Evolutionary conservation across 1,140 invertebrate genomes (phyloP).

Genomic region (Drosophila mayri): DNA sequence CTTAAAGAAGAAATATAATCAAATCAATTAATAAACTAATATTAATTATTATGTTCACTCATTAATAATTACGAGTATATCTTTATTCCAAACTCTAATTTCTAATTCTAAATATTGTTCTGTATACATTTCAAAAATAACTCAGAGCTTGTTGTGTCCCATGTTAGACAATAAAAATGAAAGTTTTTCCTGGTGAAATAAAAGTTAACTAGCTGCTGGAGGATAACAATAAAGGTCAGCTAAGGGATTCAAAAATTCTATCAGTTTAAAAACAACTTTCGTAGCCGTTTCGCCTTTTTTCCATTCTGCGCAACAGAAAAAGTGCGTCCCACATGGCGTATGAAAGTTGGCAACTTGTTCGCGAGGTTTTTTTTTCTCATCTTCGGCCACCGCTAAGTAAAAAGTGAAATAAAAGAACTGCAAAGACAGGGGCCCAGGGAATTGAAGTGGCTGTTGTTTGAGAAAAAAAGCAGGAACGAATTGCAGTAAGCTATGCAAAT

Average conservation of each 20-base stretch:
- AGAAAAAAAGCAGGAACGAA: constrained; percentile 28
- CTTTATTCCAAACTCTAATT: not conserved
- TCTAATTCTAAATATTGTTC: not conserved
- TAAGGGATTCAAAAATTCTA: constrained; percentile 57
- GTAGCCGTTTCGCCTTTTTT: constrained; percentile 17
- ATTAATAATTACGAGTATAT: not conserved
- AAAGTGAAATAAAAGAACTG: constrained; percentile 57
- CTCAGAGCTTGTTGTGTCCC: constrained; percentile 6
- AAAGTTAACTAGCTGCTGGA: constrained; percentile 54
- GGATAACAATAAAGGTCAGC: constrained; percentile 44
- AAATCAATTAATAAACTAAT: not conserved
- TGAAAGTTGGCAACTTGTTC: constrained; percentile 74
- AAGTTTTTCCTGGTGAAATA: constrained; percentile 49
- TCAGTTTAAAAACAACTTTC: constrained; percentile 61
- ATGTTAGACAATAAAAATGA: constrained; percentile 28
- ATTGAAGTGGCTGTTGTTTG: constrained; percentile 50
- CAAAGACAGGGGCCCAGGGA: constrained; percentile 55
- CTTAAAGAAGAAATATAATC: not conserved
- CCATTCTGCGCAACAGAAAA: constrained; percentile 38
- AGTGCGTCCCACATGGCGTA: constrained; percentile 79
- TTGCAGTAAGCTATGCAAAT: constrained; percentile 60
- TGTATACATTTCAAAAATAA: not conserved
- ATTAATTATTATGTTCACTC: not conserved
- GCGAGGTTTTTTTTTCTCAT: constrained; percentile 37
- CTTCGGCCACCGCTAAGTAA: constrained; percentile 50